Base-by-base conservation (phyloP, 2,113 vertebrate species). In the Nothobranchius furzeri region DNA sequence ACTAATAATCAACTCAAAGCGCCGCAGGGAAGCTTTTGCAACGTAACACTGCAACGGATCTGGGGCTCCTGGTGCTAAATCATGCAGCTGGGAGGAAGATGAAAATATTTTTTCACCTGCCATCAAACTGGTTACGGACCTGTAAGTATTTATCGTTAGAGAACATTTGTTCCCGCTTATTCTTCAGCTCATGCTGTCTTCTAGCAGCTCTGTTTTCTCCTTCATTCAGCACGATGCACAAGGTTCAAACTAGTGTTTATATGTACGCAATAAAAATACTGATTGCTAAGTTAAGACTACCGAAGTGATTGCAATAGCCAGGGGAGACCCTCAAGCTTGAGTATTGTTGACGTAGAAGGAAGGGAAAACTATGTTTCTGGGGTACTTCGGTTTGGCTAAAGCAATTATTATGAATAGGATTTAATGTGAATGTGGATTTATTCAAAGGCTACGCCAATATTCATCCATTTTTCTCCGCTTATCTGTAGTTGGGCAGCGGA, bases 1-100 rank as follows among this genome's bases (percentile, higher is more conserved):
- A 64, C 14, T 52, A 64, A 24, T 52, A 12, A 25, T 42, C 36
- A 51, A 51, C 42, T 36, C 12, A 52, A 64, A 52, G 36, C n/a
- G 37, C n/a, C 11, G 14, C 15, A 37, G 35, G 59, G 48, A 50
- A 51, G 48, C 35, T 63, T 12, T 40, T 51, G 60, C 30, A 17
- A 9, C 13, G 11, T 14, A 51, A 51, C 48, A 35, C 15, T 17
- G 8, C 61, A 42, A n/a, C 12, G 9, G 17, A 40, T 64, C 15
- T 50, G 36, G 20, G 61, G 17, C 17, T 64, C 2, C 13, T 40
- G 36, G n/a, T 3, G n/a, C 10, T 4, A 24, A 62, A 50, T 14
- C 17, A 30, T 9, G 42, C 25, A 53, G 6, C 11, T 30, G 30
- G 30, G 30, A 25, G 11, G 10, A 35, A n/a, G 43, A 46, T 17